A percentile compares a stretch with the other conserved stretches of the same genome.
These are phyloP conservation scores for Ganaspis brasiliensis DNA, from an alignment of 2,888 invertebrate species.

Conservation along the genomic window DNA sequence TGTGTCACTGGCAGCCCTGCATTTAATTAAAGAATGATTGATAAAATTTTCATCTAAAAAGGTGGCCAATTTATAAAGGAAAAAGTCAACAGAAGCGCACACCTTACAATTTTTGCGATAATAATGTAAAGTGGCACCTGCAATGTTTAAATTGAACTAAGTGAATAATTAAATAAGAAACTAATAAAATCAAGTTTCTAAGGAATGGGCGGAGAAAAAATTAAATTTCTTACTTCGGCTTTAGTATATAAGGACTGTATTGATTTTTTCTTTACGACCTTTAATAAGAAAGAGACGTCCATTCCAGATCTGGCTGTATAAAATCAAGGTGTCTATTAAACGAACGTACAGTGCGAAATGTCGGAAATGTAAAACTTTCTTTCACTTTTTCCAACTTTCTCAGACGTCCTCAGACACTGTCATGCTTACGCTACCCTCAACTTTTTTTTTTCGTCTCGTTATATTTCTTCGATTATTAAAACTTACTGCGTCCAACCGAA, in stretches of 20 bases:
- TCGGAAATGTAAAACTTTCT: constrained; percentile 43
- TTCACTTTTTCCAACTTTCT: constrained; percentile 28
- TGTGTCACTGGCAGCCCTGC: no score
- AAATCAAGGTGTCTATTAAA: constrained; percentile 42
- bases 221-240: constrained; percentile 6
- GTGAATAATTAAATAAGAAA: constrained; percentile 9
- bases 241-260: constrained; percentile 17
- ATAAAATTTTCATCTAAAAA: no score
- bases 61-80: no score
- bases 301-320: constrained; percentile 32
- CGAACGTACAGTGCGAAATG: constrained; percentile 34
- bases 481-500: constrained; percentile 32
- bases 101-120: no score
- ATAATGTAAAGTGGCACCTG: neutral
- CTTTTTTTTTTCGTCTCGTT: constrained; percentile 31
- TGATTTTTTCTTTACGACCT: constrained; percentile 31
- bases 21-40: no score
- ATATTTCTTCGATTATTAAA: constrained; percentile 44
- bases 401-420: constrained; percentile 33
- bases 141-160: neutral
- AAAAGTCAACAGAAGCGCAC: no score
- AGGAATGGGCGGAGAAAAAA: neutral
- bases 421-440: constrained; percentile 29
- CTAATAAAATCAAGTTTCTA: constrained; percentile 24
- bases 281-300: constrained; percentile 29